Evolutionary conservation across 2,797 vertebrate genomes (phyloP), one percentile per base, ranked within the genome.

Genomic region (Lagocephalus sceleratus): DNA sequence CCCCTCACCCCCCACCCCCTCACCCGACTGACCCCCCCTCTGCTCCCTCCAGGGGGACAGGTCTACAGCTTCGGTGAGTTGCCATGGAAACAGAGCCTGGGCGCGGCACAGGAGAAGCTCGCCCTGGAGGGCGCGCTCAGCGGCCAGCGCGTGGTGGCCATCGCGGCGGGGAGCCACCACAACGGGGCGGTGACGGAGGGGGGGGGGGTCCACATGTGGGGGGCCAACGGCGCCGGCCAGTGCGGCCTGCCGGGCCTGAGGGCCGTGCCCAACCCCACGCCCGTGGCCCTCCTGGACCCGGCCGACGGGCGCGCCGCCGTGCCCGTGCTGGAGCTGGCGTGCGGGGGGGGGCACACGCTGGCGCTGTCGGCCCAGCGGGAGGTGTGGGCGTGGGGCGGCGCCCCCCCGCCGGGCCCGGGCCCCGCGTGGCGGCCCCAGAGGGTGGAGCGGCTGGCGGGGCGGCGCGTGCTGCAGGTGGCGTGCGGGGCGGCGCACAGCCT

Each of bases 331-430:
- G 95, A 98, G 81, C 81, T 99, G 75, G 91, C 94, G 0, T 98
- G 96, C 19, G 97, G 97, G 2, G 93, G 91, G 71, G 90, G 91
- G 20, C 95, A 98, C 79, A 96, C 94, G 0, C 81, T 99, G 78
- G 97, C 95, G 0, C 81, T 99, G 23, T 94, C 97, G 0, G 81
- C 82, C 20, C 92, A 87, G 80, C 89, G 91, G 42, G 95, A 98
- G 81, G 94, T 95, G 67, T 98, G 96, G 96, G 91, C 94, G 1
- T 99, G 97, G 97, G 97, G 97, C 51, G 94, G 92, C 0, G 94
- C 95, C 14, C 92, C 89, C 77, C 96, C 95, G 82, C 84, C 95
- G 0, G 95, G 95, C 4, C 90, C 96, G 66, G 88, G 88, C 60
- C 95, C 95, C 0, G 91, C 94, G 45, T 95, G 91, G 80, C 95